These are phyloP conservation scores for Agrochola macilenta DNA, from an alignment of 2,888 invertebrate genomes.

Conservation along the genomic window DNA sequence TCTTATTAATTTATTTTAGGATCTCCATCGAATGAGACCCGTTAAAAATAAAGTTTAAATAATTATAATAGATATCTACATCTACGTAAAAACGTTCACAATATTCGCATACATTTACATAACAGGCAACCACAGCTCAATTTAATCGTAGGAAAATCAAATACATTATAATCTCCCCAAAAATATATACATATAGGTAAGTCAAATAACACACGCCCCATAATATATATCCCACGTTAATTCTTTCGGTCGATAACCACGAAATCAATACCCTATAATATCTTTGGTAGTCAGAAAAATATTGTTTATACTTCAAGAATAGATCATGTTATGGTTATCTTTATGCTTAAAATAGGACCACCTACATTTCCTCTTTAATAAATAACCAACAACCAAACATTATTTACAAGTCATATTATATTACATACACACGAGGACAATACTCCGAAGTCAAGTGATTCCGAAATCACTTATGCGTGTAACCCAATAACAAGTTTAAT, in stretches of 20 bases:
- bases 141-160: neutral
- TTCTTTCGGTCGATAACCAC: neutral
- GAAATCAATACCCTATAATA: neutral
- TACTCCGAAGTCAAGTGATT: conserved; percentile 25
- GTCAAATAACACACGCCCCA: neutral
- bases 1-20: too few relatives aligned
- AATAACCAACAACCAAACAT: neutral
- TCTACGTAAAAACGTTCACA: too few relatives aligned
- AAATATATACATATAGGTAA: neutral
- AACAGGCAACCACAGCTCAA: neutral
- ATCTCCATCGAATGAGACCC: too few relatives aligned
- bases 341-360: neutral
- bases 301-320: neutral
- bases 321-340: neutral
- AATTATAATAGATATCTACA: too few relatives aligned
- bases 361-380: neutral
- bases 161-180: neutral
- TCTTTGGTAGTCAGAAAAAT: neutral
- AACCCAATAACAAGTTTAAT: conserved; percentile 41
- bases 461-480: conserved; percentile 32
- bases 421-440: conserved; percentile 21
- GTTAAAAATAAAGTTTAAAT: too few relatives aligned
- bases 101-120: neutral
- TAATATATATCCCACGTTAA: neutral
- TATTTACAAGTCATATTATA: conserved; percentile 10